Evolutionary conservation across 2,797 vertebrate species (phyloP), one percentile per base, ranked within the genome.

Genomic region (Momotus momota): DNA sequence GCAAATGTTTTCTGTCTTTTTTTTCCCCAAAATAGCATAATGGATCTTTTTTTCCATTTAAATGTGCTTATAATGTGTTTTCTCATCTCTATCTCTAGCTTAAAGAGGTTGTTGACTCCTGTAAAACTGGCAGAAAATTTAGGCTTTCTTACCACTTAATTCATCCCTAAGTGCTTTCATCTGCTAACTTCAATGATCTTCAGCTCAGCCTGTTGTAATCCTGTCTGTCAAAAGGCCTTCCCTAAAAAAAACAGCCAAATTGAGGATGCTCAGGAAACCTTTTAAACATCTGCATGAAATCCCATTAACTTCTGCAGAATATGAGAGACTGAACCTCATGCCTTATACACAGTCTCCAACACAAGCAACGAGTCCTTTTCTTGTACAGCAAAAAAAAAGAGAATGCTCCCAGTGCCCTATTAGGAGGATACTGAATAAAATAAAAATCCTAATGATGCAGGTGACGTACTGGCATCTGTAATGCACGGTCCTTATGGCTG

Each of bases 401-500:
- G 20, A 22, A 3, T 27, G 38, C 6, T 85, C 51, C 71, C 46
- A 10, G 51, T 13, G 38, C 19, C 60, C n/a, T 49, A 9, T 38
- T 18, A 20, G 12, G n/a, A 49, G 22, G 20, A 57, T 19, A 46
- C 6, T 5, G 26, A 21, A 21, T n/a, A 67, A 74, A 20, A 57
- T 16, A 29, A 45, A 80, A 48, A 19, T 33, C 43, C 25, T 60
- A 45, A 29, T 22, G 48, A 62, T 17, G 31, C 52, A 66, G 57
- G 21, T 29, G 61, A 35, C 33, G 51, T 10, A 15, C 19, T 22
- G 35, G 46, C 51, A 60, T 27, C 41, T 45, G 21, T 45, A 38
- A 43, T 2, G 12, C 26, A 31, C 0, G 0, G 27, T 23, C 49
- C 12, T 14, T 26, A 35, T 1, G 6, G 35, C 26, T 60, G 23